Conservation (phyloP, 1,140 invertebrate species). For the Leptestheria dahalacensis region DNA sequence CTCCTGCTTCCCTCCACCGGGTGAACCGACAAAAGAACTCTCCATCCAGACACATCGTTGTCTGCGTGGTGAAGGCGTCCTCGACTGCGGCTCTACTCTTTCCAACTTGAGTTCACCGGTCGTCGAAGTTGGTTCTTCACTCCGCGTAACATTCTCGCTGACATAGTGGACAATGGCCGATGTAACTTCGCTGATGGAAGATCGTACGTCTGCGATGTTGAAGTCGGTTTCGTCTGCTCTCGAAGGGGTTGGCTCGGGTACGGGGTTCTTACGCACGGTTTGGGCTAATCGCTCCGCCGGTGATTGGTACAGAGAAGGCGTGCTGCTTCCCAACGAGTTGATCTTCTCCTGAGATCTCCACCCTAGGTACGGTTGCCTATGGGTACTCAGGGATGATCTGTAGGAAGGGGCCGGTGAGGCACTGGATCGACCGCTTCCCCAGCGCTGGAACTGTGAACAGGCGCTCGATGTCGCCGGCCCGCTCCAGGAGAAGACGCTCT, state of each 20-base stretch:
- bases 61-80: conserved; percentile 30
- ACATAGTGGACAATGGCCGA: conserved; percentile 86
- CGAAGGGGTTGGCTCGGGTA: background rate
- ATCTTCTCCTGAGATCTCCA: conserved; percentile 76
- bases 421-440: conserved; percentile 45
- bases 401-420: conserved; percentile 30
- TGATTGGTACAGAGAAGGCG: conserved; percentile 36
- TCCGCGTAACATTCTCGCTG: conserved; percentile 21
- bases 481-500: conserved; percentile 23
- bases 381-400: conserved; percentile 17
- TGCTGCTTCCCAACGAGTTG: conserved; percentile 37
- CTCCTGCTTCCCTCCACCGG: too few species aligned
- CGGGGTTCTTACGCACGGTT: conserved; percentile 34
- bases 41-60: conserved; percentile 63
- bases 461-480: conserved; percentile 21
- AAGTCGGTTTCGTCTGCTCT: conserved; percentile 13
- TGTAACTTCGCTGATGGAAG: conserved; percentile 79
- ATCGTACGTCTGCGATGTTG: conserved; percentile 47
- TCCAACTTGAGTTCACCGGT: background rate
- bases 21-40: conserved; percentile 70
- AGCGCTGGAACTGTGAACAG: conserved; percentile 44
- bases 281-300: conserved; percentile 65
- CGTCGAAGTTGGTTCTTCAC: conserved; percentile 31
- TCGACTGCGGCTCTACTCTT: conserved; percentile 15
- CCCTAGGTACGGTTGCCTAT: conserved; percentile 52